These are phyloP conservation scores for Prietella phreatophila DNA, from an alignment of 2,113 vertebrate genomes.

Conservation along the genomic window DNA sequence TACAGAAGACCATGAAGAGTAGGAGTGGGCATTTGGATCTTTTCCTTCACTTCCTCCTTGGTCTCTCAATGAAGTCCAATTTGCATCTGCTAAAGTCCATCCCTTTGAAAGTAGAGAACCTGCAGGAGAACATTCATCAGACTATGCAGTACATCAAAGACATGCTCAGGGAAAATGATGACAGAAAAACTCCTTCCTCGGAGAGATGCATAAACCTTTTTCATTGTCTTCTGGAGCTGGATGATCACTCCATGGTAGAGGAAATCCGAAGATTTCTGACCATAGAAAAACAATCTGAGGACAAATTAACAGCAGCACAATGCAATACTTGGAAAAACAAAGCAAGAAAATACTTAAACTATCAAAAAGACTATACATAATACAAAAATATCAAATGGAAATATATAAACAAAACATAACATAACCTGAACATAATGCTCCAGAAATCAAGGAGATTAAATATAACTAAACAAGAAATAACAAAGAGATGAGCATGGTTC, in stretches of 20 bases:
- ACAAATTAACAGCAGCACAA: conserved; percentile 14
- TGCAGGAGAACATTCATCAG: neutral
- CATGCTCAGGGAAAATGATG: conserved; percentile 8
- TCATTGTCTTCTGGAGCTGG: conserved; percentile 31
- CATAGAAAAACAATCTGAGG: neutral
- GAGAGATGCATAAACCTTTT: conserved; percentile 40
- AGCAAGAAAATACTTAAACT: too few relatives aligned
- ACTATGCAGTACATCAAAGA: conserved; percentile 15
- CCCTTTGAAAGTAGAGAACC: neutral
- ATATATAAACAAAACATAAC: too few relatives aligned
- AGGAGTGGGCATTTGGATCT: conserved; percentile 33
- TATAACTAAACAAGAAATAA: too few relatives aligned
- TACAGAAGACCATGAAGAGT: conserved; percentile 6
- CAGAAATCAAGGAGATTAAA: too few relatives aligned
- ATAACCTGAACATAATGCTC: too few relatives aligned
- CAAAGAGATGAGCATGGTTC: too few relatives aligned
- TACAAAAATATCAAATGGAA: too few relatives aligned
- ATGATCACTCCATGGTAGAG: conserved; percentile 23
- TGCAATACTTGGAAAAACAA: neutral
- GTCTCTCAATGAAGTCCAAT: conserved; percentile 12
- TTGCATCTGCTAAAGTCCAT: neutral
- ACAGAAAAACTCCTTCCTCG: neutral
- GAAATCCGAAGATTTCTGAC: conserved; percentile 14
- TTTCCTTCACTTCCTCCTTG: conserved; percentile 35
- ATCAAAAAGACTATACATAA: too few relatives aligned